Evolutionary conservation across 2,797 vertebrate genomes (phyloP).

Genomic region (Helostoma temminkii): DNA sequence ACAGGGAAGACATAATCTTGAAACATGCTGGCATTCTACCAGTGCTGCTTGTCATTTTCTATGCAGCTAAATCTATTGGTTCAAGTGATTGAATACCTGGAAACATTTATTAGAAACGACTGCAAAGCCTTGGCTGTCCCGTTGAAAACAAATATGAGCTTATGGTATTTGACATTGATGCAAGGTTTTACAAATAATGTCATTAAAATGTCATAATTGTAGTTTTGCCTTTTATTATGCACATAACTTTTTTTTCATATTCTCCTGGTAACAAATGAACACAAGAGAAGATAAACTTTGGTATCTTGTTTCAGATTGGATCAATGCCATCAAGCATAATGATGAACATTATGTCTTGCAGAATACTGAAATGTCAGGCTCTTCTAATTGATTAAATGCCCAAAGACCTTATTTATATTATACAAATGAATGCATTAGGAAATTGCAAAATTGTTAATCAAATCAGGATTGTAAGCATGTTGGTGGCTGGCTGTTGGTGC

Average conservation of each 20-base stretch:
- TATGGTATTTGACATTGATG: slow-evolving; percentile 74
- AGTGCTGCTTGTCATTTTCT: slow-evolving; percentile 76
- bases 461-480: slow-evolving; percentile 46
- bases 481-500: slow-evolving; percentile 41
- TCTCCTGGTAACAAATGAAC: slow-evolving; percentile 8
- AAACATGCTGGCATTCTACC: slow-evolving; percentile 46
- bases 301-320: slow-evolving; percentile 23
- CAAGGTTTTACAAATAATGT: slow-evolving; percentile 80
- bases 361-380: slow-evolving; percentile 48
- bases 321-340: slow-evolving; percentile 32
- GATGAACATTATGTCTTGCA: slow-evolving; percentile 37
- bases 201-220: slow-evolving; percentile 79
- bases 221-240: slow-evolving; percentile 56
- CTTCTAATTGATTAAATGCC: slow-evolving; percentile 61
- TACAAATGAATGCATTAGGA: slow-evolving; percentile 60
- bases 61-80: slow-evolving; percentile 49
- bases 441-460: slow-evolving; percentile 64
- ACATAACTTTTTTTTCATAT: background rate
- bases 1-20: slow-evolving; percentile 40
- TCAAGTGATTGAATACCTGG: slow-evolving; percentile 60
- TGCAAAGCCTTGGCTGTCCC: slow-evolving; percentile 65
- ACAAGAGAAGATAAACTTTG: slow-evolving; percentile 7
- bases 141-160: slow-evolving; percentile 61
- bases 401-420: slow-evolving; percentile 49
- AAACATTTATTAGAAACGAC: slow-evolving; percentile 46